phyloP scores from a whole-genome alignment of 37 sponge, comb jelly and placozoan genomes.

The Aphrocallistes beatrix region DNA sequence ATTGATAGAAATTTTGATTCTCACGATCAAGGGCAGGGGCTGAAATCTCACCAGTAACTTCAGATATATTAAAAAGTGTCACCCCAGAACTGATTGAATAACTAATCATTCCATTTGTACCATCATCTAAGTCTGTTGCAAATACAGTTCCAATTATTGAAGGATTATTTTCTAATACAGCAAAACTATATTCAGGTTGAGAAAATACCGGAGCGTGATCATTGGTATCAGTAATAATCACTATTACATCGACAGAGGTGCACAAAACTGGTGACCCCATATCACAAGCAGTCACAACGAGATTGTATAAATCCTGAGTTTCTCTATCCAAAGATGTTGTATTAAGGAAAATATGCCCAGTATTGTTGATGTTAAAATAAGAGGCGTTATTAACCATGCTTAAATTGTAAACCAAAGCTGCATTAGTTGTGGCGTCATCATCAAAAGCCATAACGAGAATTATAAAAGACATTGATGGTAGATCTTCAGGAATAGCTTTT shows the following conservation, averaged over 20 bases:
- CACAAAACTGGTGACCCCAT: conserved; percentile 5
- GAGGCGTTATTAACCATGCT: neutral
- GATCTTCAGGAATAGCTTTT: conserved; percentile 20
- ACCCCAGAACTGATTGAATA: neutral
- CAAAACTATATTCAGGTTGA: neutral
- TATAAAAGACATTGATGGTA: neutral
- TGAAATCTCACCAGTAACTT: neutral
- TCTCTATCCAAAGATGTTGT: conserved; percentile 17
- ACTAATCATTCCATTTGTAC: neutral
- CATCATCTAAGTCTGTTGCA: conserved; percentile 21
- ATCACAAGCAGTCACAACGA: conserved; percentile 21
- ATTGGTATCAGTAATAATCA: conserved; percentile 18
- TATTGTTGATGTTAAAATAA: neutral
- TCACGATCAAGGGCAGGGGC: conserved; percentile 22
- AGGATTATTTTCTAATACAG: neutral
- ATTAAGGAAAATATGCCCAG: neutral
- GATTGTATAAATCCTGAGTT: neutral
- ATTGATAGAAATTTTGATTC: neutral
- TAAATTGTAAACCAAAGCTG: neutral
- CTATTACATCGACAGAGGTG: neutral
- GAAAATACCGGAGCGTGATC: conserved; percentile 9
- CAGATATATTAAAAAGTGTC: neutral
- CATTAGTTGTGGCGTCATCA: conserved; percentile 11
- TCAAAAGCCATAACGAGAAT: neutral
- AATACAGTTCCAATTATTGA: neutral